Percentiles rank a stretch among this genome's conserved stretches.
phyloP scores from a whole-genome alignment of 2,113 vertebrate species.

The Hippocampus mohnikei region DNA sequence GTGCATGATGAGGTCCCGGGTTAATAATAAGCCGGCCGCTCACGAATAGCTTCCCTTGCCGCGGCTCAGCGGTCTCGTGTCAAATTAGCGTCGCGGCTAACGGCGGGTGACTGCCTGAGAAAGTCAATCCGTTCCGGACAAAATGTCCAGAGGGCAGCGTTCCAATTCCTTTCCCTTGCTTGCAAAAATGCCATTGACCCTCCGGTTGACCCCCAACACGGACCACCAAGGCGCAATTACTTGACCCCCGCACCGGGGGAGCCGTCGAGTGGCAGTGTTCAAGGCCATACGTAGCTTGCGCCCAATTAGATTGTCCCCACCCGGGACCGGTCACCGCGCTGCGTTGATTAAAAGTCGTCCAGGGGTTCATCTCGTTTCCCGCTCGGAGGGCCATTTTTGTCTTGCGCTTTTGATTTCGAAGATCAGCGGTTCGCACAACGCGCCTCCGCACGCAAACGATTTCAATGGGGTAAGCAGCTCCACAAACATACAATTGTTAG shows the following conservation, averaged over 20 bases:
- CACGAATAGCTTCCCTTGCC: slow-evolving; percentile 24
- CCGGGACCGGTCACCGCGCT: slow-evolving; percentile 16
- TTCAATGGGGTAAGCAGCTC: slow-evolving; percentile 30
- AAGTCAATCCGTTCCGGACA: neutral
- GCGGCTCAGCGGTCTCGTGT: slow-evolving; percentile 20
- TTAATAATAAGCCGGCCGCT: neutral
- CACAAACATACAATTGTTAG: slow-evolving; percentile 9
- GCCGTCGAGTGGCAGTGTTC: neutral
- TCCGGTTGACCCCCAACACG: slow-evolving; percentile 3
- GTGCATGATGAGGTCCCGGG: neutral
- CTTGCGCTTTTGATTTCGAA: slow-evolving; percentile 31
- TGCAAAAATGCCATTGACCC: slow-evolving; percentile 39
- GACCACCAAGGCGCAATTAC: slow-evolving; percentile 4
- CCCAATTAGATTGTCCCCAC: slow-evolving; percentile 14
- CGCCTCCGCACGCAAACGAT: neutral
- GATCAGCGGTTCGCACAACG: neutral
- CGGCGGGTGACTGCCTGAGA: neutral
- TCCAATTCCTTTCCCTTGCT: slow-evolving; percentile 6
- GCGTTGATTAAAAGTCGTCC: slow-evolving; percentile 31
- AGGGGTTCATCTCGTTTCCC: slow-evolving; percentile 25
- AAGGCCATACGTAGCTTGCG: neutral
- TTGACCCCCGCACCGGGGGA: neutral
- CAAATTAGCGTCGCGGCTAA: slow-evolving; percentile 33
- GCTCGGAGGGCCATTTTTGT: slow-evolving; percentile 22
- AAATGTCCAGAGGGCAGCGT: neutral